A percentile compares a stretch with the other conserved stretches of the same genome.
Evolutionary conservation across 2,797 vertebrate species (phyloP).

Genomic region (Parambassis ranga): DNA sequence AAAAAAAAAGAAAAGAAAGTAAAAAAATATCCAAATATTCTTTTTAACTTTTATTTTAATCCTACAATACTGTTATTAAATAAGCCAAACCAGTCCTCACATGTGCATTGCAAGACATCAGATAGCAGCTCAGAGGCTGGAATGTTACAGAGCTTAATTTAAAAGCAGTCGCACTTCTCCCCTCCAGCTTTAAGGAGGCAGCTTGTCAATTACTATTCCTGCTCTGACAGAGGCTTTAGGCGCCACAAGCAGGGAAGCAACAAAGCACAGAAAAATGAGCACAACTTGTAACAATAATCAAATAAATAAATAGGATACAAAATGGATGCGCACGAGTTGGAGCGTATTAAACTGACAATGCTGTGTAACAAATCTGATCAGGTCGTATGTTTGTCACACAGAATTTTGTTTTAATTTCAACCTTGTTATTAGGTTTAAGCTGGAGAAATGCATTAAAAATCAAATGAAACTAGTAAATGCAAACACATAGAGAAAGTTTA

Average conservation of each 20-base stretch:
- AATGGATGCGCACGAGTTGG: conserved; percentile 16
- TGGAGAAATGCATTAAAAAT: no score
- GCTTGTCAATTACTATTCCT: conserved; percentile 74
- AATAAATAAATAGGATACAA: conserved; percentile 41
- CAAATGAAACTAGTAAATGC: not conserved
- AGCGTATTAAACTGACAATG: not conserved
- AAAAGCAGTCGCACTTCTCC: conserved; percentile 60
- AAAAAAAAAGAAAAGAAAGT: conserved; percentile 45
- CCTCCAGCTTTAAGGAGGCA: conserved; percentile 73
- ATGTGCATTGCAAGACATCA: conserved; percentile 62
- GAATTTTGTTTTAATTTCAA: not conserved
- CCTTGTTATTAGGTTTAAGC: not conserved
- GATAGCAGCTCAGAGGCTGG: conserved; percentile 61
- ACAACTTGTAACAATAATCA: conserved; percentile 38
- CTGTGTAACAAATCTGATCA: not conserved
- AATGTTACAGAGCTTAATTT: conserved; percentile 68
- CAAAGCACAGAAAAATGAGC: conserved; percentile 41
- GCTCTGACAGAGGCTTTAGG: conserved; percentile 71
- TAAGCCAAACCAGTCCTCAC: conserved; percentile 55
- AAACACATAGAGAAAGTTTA: not conserved
- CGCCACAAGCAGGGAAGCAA: conserved; percentile 43
- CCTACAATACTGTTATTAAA: conserved; percentile 67
- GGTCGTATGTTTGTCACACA: not conserved
- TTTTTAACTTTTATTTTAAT: conserved; percentile 62
- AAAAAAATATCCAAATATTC: conserved; percentile 56